Evolutionary conservation across 2,888 invertebrate species (phyloP).

Genomic region (Ernsta delagoae): DNA sequence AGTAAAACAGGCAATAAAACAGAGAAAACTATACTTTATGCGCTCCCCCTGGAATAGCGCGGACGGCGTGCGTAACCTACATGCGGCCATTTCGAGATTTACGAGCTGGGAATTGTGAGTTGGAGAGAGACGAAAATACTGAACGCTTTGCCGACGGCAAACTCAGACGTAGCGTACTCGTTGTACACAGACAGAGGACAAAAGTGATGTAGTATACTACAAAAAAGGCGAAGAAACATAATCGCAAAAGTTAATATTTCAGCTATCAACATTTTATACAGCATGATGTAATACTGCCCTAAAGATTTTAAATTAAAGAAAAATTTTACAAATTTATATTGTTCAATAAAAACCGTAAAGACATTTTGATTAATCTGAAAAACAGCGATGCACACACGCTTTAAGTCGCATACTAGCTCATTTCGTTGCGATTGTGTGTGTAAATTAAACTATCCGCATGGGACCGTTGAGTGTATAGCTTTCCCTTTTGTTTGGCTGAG

Average conservation of each 20-base stretch:
- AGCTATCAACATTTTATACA: neutral
- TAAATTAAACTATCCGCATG: constrained; percentile 84
- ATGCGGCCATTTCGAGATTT: constrained; percentile 86
- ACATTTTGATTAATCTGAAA: constrained; percentile 50
- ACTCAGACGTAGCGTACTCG: constrained; percentile 69
- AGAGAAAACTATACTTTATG: constrained; percentile 85
- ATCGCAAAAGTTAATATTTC: neutral
- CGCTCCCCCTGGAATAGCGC: constrained; percentile 77
- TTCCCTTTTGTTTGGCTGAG: constrained; percentile 83
- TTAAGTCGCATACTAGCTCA: constrained; percentile 80
- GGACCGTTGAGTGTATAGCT: constrained; percentile 84
- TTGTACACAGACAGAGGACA: constrained; percentile 61
- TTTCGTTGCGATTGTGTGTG: constrained; percentile 76
- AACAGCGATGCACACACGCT: constrained; percentile 52
- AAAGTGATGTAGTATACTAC: constrained; percentile 65
- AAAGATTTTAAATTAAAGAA: neutral
- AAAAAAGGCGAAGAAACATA: constrained; percentile 49
- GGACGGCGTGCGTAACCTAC: constrained; percentile 85
- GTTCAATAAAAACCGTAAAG: neutral
- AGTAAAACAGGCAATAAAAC: constrained; percentile 82
- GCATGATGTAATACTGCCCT: neutral
- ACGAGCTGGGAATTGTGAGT: constrained; percentile 86
- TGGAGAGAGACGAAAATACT: constrained; percentile 82
- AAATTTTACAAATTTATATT: neutral
- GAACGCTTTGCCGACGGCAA: constrained; percentile 76